phyloP scores from a whole-genome alignment of 2,113 vertebrate genomes.

The Chlorodrepanis virens region DNA sequence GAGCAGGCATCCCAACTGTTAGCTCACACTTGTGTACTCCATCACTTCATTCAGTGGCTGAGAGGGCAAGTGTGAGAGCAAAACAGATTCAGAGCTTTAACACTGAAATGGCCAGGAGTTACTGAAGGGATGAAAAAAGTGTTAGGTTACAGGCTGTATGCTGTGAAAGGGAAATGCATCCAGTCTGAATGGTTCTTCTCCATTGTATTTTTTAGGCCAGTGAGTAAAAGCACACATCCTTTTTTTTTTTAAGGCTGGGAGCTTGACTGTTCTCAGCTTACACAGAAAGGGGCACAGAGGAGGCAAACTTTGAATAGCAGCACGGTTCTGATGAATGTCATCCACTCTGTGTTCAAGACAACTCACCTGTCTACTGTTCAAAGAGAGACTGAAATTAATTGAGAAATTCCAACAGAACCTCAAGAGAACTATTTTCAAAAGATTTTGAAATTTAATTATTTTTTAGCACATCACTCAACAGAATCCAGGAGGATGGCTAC shows the following conservation, averaged over 20 bases:
- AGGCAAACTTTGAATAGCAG: background rate
- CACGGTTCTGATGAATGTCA: background rate
- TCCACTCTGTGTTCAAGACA: background rate
- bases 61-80: background rate
- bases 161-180: background rate
- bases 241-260: background rate
- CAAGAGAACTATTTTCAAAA: background rate
- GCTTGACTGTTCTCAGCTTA: background rate
- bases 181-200: background rate
- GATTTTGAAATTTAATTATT: background rate
- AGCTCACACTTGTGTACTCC: background rate
- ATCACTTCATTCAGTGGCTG: background rate
- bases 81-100: background rate
- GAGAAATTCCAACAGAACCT: background rate
- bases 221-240: background rate
- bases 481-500: background rate
- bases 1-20: background rate
- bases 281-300: background rate
- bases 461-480: background rate
- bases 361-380: background rate
- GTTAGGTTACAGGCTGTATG: background rate
- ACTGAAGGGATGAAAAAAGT: background rate
- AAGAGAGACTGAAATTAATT: background rate
- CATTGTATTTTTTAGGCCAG: background rate
- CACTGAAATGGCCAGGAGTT: background rate